These are phyloP conservation scores for Alaudala cheleensis DNA, from an alignment of 2,113 vertebrate genomes.

Conservation along the genomic window DNA sequence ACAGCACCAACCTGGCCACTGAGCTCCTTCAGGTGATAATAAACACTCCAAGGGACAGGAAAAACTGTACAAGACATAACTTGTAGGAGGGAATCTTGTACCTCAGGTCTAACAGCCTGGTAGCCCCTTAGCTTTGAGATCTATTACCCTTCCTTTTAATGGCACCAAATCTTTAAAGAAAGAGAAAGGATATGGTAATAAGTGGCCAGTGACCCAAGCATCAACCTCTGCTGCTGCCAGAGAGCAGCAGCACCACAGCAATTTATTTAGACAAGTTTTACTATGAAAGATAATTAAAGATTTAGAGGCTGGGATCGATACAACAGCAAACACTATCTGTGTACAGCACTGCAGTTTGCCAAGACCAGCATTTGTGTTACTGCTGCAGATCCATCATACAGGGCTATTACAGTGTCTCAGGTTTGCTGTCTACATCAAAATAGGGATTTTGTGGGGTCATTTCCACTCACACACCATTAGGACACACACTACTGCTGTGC, in stretches of 20 bases:
- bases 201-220: neutral
- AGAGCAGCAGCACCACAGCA: neutral
- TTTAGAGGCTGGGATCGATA: conserved; percentile 27
- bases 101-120: neutral
- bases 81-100: neutral
- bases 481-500: neutral
- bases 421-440: neutral
- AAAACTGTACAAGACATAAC: neutral
- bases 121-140: neutral
- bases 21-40: neutral
- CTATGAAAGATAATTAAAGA: conserved; percentile 53
- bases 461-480: neutral
- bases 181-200: neutral
- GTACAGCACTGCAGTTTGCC: neutral
- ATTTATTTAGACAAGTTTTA: conserved; percentile 48
- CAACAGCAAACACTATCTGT: neutral
- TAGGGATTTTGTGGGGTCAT: neutral
- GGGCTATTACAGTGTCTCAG: neutral
- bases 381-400: neutral
- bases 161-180: neutral
- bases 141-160: neutral
- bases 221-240: neutral
- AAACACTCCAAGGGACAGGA: neutral
- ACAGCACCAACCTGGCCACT: accelerated
- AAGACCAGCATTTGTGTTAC: conserved; percentile 1